Conservation (phyloP, 1,140 invertebrate genomes). For the Hylyphantes graminicola region DNA sequence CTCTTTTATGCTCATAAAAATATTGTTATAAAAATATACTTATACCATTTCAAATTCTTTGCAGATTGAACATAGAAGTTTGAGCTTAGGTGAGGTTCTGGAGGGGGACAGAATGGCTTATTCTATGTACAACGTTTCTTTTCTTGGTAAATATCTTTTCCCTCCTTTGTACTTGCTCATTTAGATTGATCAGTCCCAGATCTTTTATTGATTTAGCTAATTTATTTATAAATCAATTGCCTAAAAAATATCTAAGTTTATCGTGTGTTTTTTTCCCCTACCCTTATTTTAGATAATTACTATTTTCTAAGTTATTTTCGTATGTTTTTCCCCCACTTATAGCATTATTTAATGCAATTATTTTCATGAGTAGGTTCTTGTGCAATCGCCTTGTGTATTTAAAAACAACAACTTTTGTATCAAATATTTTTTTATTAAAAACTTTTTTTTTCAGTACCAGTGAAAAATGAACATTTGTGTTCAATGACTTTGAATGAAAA, state of each 20-base stretch:
- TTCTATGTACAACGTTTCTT: slow-evolving; percentile 70
- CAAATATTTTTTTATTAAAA: neutral
- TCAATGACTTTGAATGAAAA: slow-evolving; percentile 66
- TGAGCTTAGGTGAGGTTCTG: slow-evolving; percentile 72
- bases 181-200: too few relatives aligned
- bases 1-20: neutral
- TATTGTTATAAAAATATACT: too few relatives aligned
- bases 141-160: slow-evolving; percentile 67
- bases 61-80: slow-evolving; percentile 71
- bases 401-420: neutral
- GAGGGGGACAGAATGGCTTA: slow-evolving; percentile 73
- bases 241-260: too few relatives aligned
- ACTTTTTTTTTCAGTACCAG: slow-evolving; percentile 61
- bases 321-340: too few relatives aligned
- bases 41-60: slow-evolving; percentile 54
- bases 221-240: too few relatives aligned
- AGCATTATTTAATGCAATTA: too few relatives aligned
- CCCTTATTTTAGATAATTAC: too few relatives aligned
- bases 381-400: neutral
- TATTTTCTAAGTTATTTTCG: too few relatives aligned
- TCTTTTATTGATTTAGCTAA: too few relatives aligned
- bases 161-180: too few relatives aligned
- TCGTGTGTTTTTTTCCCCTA: too few relatives aligned
- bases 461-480: slow-evolving; percentile 69
- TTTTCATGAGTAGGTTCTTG: too few relatives aligned